Conservation (phyloP, 2,888 invertebrate species). For the Sympetrum striolatum region DNA sequence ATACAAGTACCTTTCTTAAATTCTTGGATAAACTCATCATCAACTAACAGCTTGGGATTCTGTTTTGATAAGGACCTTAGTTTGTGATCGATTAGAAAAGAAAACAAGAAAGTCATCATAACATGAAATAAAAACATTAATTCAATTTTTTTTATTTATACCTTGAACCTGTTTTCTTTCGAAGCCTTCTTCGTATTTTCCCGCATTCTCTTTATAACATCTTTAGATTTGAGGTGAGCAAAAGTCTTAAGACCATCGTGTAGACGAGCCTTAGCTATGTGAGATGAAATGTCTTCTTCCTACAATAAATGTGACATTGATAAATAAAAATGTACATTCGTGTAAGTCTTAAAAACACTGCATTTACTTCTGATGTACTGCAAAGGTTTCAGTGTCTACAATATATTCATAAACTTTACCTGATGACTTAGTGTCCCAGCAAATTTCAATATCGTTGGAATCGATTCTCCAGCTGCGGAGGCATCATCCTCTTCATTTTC, state of each 20-base stretch:
- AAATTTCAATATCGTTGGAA: constrained; percentile 70
- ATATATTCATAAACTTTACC: constrained; percentile 58
- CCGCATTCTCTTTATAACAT: constrained; percentile 61
- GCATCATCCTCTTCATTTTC: constrained; percentile 58
- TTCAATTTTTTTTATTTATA: background rate
- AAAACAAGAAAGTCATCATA: too few species aligned
- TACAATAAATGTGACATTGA: background rate
- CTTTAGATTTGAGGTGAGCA: constrained; percentile 46
- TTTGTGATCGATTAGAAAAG: too few species aligned
- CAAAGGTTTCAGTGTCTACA: too few species aligned
- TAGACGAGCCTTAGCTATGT: background rate
- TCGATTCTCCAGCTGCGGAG: constrained; percentile 57
- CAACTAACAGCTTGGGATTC: background rate
- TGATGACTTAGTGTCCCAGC: constrained; percentile 74
- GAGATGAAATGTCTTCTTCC: constrained; percentile 12
- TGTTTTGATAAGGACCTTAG: background rate
- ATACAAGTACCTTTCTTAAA: too few species aligned
- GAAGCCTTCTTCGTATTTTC: constrained; percentile 60
- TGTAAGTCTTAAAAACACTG: background rate
- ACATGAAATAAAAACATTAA: background rate
- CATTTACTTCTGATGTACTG: background rate
- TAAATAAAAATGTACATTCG: too few species aligned
- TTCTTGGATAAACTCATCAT: too few species aligned
- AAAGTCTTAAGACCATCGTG: background rate
- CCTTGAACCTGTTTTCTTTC: constrained; percentile 62